Evolutionary conservation across 2,113 vertebrate genomes (phyloP), one percentile per base, ranked within the genome.

Genomic region (Aepyceros melampus): DNA sequence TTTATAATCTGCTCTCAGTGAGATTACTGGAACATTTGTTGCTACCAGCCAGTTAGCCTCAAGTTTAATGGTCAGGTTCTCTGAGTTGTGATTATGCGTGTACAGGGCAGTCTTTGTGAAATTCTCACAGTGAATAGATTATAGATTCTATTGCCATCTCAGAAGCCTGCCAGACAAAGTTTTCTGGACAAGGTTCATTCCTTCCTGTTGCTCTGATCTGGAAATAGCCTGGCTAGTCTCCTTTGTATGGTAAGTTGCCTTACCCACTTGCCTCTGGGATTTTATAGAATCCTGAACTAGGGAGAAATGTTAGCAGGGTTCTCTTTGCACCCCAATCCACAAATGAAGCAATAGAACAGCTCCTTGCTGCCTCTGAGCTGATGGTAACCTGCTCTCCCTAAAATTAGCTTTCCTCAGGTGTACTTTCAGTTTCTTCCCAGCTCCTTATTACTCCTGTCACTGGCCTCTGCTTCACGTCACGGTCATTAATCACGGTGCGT

Each of bases 41-140:
- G 79, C 62, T 74, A 23, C 55, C 13, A 33, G 15, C 55, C 1
- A 0, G 78, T 89, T 95, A 74, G 62, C 85, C 90, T 92, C 25
- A 36, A 17, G 62, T 53, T 84, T 85, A 53, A 49, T 27, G 13
- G n/a, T 92, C 78, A 49, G 36, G n/a, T 92, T 96, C 87, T 47
- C 89, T 7, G 21, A 55, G 49, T 55, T 53, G 60, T 95, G 62
- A 45, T 93, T 53, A 21, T 2, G 0, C 5, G 33, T 53, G 36
- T 67, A 86, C 43, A 82, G 94, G 94, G 85, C 94, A 51, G 56
- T 58, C 87, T 93, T 93, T 90, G 81, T 95, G 60, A 90, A 60
- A 49, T 81, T 97, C 43, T 85, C n/a, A n/a, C 67, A 78, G 10
- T 15, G n/a, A 79, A 40, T 60, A 81, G 25, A 21, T 27, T 55